Evolutionary conservation across 1,140 invertebrate genomes (phyloP), one percentile per base, ranked within the genome.

Genomic region (Zelostemma sp.): DNA sequence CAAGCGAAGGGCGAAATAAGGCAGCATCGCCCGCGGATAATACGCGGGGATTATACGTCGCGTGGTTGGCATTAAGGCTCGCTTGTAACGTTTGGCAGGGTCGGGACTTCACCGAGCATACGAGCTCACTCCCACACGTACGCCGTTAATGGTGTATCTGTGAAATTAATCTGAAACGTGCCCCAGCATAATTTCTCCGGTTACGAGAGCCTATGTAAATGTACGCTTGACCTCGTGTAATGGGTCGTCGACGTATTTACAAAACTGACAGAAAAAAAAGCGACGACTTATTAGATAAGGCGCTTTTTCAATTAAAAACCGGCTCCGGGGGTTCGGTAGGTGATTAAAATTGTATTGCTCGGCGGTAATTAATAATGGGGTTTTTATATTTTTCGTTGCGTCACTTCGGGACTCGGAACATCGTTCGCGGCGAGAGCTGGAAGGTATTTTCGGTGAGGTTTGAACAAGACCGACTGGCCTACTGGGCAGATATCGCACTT

Each of bases 121-220:
- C 49, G 35, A n/a, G 25, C 28, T 50, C 62, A 68, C 59, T 53
- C 64, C 66, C 63, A 68, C 72, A 56, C 68, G 49, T 35, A 5
- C 49, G 25, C 66, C 72, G 68, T 70, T 72, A 73, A 65, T 59
- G 60, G 66, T 40, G 38, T 70, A 74, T 74, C 72, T 62, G 63
- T 14, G 56, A 72, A 74, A 74, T 72, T 69, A 76, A 76, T 76
- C 72, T 70, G 47, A 63, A 74, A 68, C 74, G 72, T 74, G 74
- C 49, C 17, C 25, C 43, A 33, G 72, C 72, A 74, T 76, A 76
- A 72, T 68, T 71, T 60, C 68, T 56, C 46, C 38, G 46, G 54
- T 60, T 55, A 70, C 56, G 49, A 18, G 45, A 59, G 55, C 45
- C 64, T 71, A 74, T 74, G 72, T 54, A 71, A 73, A 74, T 74